Evolutionary conservation across 2,888 invertebrate species (phyloP).

Genomic region (Chironomus tentans): DNA sequence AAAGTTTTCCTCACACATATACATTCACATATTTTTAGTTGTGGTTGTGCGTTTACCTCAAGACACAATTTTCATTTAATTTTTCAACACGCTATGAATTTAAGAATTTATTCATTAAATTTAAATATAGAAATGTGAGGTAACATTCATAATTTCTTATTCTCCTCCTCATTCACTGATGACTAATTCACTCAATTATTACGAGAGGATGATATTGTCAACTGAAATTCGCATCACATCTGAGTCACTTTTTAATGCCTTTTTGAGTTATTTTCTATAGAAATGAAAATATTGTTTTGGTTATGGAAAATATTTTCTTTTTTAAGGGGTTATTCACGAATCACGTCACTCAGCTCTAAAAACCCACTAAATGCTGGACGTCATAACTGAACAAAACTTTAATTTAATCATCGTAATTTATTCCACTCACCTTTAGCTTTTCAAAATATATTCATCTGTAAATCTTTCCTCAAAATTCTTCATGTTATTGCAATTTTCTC

Average conservation of each 20-base stretch:
- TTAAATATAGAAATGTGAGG: conserved; percentile 24
- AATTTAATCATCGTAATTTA: too few species aligned
- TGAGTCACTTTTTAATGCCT: background rate
- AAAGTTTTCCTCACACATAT: background rate
- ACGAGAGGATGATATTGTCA: background rate
- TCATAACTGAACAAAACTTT: too few species aligned
- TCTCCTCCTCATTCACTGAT: background rate
- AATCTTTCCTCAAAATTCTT: too few species aligned
- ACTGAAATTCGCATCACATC: background rate
- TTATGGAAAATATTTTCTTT: background rate
- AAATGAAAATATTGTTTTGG: background rate
- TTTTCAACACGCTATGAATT: background rate
- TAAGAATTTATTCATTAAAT: conserved; percentile 19
- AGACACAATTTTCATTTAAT: background rate
- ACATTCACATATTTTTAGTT: background rate
- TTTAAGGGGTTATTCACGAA: too few species aligned
- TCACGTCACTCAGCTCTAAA: too few species aligned
- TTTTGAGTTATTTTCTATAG: background rate
- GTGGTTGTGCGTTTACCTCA: background rate
- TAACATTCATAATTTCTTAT: conserved; percentile 17
- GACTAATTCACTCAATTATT: conserved; percentile 8
- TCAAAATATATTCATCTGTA: too few species aligned
- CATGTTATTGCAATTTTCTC: too few species aligned
- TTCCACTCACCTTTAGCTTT: too few species aligned
- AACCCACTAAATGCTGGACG: too few species aligned